Evolutionary conservation across 2,797 vertebrate species (phyloP).

Genomic region (Gymnocypris eckloni): DNA sequence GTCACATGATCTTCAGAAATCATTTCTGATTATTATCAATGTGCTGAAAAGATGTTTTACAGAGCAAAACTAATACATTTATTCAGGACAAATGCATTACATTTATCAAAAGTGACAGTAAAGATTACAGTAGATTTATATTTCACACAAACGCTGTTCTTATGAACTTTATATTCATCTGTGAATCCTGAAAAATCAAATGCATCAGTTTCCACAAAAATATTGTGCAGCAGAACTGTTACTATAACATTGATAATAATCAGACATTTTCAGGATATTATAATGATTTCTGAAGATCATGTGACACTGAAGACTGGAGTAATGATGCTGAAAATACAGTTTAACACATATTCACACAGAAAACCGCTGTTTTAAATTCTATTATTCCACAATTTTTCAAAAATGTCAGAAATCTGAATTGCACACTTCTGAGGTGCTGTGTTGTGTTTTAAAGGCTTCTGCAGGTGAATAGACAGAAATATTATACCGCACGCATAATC

Average conservation of each 20-base stretch:
- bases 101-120: neutral
- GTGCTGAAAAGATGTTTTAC: neutral
- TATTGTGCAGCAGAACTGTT: neutral
- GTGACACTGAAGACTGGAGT: neutral
- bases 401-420: too few species aligned
- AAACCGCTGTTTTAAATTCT: neutral
- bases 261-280: neutral
- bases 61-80: neutral
- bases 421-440: too few species aligned
- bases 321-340: neutral
- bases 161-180: neutral
- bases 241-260: neutral
- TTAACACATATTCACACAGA: fast-evolving
- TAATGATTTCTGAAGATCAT: neutral
- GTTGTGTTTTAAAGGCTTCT: too few species aligned
- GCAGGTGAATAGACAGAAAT: neutral
- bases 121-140: neutral
- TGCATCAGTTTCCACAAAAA: neutral
- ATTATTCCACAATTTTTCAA: neutral
- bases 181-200: neutral
- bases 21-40: neutral
- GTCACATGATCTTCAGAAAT: neutral
- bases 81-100: neutral
- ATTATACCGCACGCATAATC: neutral
- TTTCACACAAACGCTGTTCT: neutral